Evolutionary conservation across 2,888 invertebrate genomes (phyloP), one percentile per base, ranked within the genome.

Genomic region (Marronus borbonicus): DNA sequence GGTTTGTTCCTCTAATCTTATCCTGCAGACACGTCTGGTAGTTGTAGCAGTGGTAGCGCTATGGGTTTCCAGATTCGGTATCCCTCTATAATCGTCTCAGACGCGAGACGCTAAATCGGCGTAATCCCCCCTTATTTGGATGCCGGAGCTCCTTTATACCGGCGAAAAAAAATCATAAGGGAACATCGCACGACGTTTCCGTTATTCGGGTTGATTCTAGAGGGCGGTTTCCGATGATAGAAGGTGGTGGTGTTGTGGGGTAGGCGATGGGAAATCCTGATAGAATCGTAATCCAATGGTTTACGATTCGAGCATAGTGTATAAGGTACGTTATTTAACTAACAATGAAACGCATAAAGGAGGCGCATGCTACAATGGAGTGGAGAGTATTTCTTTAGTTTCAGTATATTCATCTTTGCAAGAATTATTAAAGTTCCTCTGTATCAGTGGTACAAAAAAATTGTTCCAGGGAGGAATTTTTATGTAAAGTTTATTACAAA

Each of bases 1-100:
- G 85, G 85, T 85, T 85, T 85, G 86, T 86, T 85, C 55, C 86
- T 86, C 85, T 86, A 86, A 86, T 86, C 86, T 86, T 85, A 84
- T 83, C 83, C 82, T 82, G 82, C 82, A 85, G 85, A 84, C 85
- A 83, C 85, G 85, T 86, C 82, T 81, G 76, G 80, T 50, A 68
- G 50, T 39, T 5, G 65, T 39, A 17, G 39, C 39, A 17, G 36
- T 39, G 20, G 39, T n/a, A 50, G 68, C 17, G 49, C 20, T 76
- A 76, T 36, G 65, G 68, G 20, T 24, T 58, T 7, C 17, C 60
- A 20, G 76, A 68, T 50, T 58, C 76, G 52, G 31, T 20, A 31
- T 44, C 55, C 76, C 50, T 77, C 79, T 76, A 65, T 79, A 79
- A 79, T 79, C 76, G 79, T 72, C 76, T 65, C 66, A 72, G 65